phyloP scores from a whole-genome alignment of 1,140 invertebrate species.

The Solenopsis invicta region DNA sequence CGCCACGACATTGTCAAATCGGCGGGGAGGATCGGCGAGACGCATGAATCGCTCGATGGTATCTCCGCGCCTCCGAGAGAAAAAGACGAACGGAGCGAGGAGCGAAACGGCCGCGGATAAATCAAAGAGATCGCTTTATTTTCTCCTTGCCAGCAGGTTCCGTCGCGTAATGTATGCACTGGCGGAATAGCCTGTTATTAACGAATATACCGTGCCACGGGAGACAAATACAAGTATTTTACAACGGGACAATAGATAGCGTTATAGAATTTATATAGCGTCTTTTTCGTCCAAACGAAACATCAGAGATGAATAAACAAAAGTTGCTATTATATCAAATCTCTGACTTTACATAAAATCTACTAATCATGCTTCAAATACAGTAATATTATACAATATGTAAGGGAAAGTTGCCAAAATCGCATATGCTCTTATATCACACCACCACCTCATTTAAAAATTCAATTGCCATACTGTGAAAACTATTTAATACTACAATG shows the following conservation, averaged over 20 bases:
- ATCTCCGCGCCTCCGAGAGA: constrained; percentile 67
- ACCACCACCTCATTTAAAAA: too few relatives aligned
- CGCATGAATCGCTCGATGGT: constrained; percentile 67
- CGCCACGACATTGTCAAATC: constrained; percentile 70
- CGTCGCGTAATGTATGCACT: constrained; percentile 57
- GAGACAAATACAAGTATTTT: constrained; percentile 61
- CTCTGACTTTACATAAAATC: neutral
- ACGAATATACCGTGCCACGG: constrained; percentile 50
- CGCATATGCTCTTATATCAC: too few relatives aligned
- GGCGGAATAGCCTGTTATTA: constrained; percentile 61
- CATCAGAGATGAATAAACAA: neutral
- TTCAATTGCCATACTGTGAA: too few relatives aligned
- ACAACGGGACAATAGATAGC: constrained; percentile 34
- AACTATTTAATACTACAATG: too few relatives aligned
- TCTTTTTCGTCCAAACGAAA: neutral
- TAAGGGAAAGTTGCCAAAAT: too few relatives aligned
- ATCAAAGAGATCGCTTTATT: constrained; percentile 69
- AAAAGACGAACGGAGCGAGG: constrained; percentile 48
- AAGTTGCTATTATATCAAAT: neutral
- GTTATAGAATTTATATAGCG: constrained; percentile 43
- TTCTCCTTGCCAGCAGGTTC: constrained; percentile 47
- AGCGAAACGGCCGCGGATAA: constrained; percentile 22
- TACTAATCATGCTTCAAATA: neutral
- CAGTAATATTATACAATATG: neutral
- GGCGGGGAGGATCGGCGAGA: constrained; percentile 51